These are phyloP conservation scores for Leucania comma DNA, from an alignment of 2,888 invertebrate species.

Conservation along the genomic window DNA sequence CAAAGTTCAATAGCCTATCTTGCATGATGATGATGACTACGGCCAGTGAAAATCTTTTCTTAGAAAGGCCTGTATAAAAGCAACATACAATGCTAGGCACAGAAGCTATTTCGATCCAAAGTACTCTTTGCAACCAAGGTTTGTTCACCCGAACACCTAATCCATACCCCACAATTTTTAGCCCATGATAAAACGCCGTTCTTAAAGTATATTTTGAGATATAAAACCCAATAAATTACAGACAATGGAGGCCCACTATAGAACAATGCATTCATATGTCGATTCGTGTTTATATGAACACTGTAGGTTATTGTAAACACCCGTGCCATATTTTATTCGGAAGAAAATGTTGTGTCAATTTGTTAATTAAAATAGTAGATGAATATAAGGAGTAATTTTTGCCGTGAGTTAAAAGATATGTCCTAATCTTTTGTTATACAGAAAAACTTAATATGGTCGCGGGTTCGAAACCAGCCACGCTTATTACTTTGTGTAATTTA, in stretches of 20 bases:
- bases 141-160: slow-evolving; percentile 28
- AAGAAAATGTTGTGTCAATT: slow-evolving; percentile 40
- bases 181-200: slow-evolving; percentile 12
- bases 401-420: not conserved
- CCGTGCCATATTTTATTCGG: slow-evolving; percentile 39
- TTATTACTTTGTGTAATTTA: too few species aligned
- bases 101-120: slow-evolving; percentile 37
- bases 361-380: slow-evolving; percentile 23
- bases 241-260: slow-evolving; percentile 52
- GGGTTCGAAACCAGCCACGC: too few species aligned
- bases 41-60: not conserved
- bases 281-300: slow-evolving; percentile 60
- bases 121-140: not conserved
- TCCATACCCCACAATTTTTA: slow-evolving; percentile 16
- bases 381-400: slow-evolving; percentile 1
- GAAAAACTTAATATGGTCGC: too few species aligned
- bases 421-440: too few species aligned
- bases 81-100: slow-evolving; percentile 4
- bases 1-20: slow-evolving; percentile 13
- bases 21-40: not conserved
- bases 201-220: slow-evolving; percentile 49
- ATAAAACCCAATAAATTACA: slow-evolving; percentile 46
- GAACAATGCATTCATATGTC: slow-evolving; percentile 64
- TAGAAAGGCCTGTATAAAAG: slow-evolving; percentile 7
- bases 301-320: slow-evolving; percentile 57